Evolutionary conservation across 2,113 vertebrate genomes (phyloP).

Genomic region (Erinaceus europaeus): DNA sequence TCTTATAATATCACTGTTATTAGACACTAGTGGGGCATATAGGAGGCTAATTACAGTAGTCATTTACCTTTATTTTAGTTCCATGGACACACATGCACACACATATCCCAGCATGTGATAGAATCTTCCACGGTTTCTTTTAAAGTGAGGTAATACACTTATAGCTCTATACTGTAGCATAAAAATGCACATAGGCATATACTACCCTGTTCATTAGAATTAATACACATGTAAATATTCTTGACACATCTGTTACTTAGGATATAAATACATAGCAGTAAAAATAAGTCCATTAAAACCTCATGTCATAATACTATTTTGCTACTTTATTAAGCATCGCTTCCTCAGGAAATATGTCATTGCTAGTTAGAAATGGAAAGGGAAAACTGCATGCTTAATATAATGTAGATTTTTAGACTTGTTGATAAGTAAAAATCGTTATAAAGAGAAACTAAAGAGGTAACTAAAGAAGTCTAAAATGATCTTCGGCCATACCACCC

Average conservation of each 20-base stretch:
- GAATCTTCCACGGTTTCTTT: not conserved
- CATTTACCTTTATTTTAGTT: constrained; percentile 25
- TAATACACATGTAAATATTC: not conserved
- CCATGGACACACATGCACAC: not conserved
- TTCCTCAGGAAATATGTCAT: not conserved
- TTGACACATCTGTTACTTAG: not conserved
- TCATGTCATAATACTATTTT: not conserved
- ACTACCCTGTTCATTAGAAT: not conserved
- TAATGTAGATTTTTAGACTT: constrained; percentile 1
- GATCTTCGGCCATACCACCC: too few relatives aligned
- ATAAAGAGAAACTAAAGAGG: not conserved
- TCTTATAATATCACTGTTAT: not conserved
- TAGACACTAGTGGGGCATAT: not conserved
- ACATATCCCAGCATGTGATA: not conserved
- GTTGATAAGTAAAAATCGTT: not conserved
- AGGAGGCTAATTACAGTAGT: not conserved
- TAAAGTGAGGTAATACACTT: not conserved
- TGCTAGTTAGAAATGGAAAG: not conserved
- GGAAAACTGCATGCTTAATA: not conserved
- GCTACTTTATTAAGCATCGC: not conserved
- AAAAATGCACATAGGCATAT: not conserved
- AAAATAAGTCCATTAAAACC: not conserved
- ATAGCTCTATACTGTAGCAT: not conserved
- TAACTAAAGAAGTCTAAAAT: not conserved
- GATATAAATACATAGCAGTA: not conserved